A percentile compares a stretch with the other conserved stretches of the same genome.
phyloP scores from a whole-genome alignment of 1,140 invertebrate genomes.

The Drosophila takahashii region DNA sequence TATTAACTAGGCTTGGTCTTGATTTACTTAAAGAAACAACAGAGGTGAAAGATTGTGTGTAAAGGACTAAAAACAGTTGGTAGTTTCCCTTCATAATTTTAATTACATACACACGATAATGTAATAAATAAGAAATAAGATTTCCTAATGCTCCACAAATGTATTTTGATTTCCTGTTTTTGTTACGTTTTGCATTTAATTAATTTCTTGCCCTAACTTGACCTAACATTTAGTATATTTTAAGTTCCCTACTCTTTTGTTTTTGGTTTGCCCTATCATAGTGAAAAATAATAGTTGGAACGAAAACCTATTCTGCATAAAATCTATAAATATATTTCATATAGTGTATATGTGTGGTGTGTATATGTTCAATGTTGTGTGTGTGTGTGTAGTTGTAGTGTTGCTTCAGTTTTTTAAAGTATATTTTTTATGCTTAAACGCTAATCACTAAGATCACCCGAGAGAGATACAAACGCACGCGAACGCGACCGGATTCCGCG shows the following conservation, averaged over 20 bases:
- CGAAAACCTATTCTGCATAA: slow-evolving; percentile 56
- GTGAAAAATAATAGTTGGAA: slow-evolving; percentile 43
- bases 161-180: slow-evolving; percentile 23
- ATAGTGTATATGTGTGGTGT: slow-evolving; percentile 46
- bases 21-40: slow-evolving; percentile 15
- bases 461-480: slow-evolving; percentile 84
- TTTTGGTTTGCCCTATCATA: slow-evolving; percentile 29
- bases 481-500: slow-evolving; percentile 85
- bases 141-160: slow-evolving; percentile 29
- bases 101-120: slow-evolving; percentile 20
- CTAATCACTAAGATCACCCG: slow-evolving; percentile 84
- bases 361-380: slow-evolving; percentile 37
- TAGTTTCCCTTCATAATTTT: slow-evolving; percentile 10
- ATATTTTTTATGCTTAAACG: slow-evolving; percentile 67
- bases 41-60: slow-evolving; percentile 13
- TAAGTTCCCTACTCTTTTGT: slow-evolving; percentile 22
- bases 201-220: slow-evolving; percentile 47
- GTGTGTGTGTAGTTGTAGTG: slow-evolving; percentile 44
- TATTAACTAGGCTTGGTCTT: slow-evolving; percentile 21
- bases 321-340: slow-evolving; percentile 54
- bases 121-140: slow-evolving; percentile 23
- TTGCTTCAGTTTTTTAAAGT: slow-evolving; percentile 37
- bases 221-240: slow-evolving; percentile 38
- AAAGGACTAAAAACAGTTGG: slow-evolving; percentile 25
- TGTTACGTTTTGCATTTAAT: slow-evolving; percentile 16